Conservation (phyloP, 2,888 invertebrate genomes). For the Tillus elongatus region DNA sequence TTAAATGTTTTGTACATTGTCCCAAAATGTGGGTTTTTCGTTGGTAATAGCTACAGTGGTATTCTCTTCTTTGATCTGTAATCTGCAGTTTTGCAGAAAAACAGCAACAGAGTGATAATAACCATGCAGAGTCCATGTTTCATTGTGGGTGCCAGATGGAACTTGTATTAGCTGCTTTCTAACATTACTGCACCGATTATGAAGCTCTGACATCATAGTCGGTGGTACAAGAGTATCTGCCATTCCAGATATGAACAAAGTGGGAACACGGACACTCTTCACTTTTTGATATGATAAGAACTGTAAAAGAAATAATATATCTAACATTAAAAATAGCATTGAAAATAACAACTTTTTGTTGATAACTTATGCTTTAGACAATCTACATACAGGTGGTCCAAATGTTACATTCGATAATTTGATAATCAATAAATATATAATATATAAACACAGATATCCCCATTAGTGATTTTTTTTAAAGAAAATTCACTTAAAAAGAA, state of each 20-base stretch:
- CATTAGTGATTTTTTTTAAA: too few relatives aligned
- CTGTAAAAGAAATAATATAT: conserved; percentile 44
- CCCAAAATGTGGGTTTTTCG: conserved; percentile 24
- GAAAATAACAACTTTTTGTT: too few relatives aligned
- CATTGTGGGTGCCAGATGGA: conserved; percentile 83
- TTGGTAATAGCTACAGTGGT: conserved; percentile 23
- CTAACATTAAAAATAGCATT: too few relatives aligned
- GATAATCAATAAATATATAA: conserved; percentile 2
- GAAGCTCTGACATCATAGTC: conserved; percentile 77
- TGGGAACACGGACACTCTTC: conserved; percentile 61
- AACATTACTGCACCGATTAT: conserved; percentile 62
- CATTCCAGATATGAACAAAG: conserved; percentile 80
- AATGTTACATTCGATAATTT: too few relatives aligned
- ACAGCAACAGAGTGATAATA: conserved; percentile 56
- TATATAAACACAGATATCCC: conserved; percentile 3
- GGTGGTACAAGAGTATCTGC: conserved; percentile 85
- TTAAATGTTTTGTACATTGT: conserved; percentile 27
- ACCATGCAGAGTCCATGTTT: conserved; percentile 84
- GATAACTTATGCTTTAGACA: too few relatives aligned
- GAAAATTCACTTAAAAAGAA: too few relatives aligned
- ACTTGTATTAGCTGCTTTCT: conserved; percentile 71
- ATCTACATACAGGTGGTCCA: too few relatives aligned
- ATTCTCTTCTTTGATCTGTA: conserved; percentile 25
- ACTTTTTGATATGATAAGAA: conserved; percentile 69
- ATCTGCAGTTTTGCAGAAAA: conserved; percentile 43